Evolutionary conservation across 2,888 invertebrate species (phyloP).

Genomic region (Ctena decussata): DNA sequence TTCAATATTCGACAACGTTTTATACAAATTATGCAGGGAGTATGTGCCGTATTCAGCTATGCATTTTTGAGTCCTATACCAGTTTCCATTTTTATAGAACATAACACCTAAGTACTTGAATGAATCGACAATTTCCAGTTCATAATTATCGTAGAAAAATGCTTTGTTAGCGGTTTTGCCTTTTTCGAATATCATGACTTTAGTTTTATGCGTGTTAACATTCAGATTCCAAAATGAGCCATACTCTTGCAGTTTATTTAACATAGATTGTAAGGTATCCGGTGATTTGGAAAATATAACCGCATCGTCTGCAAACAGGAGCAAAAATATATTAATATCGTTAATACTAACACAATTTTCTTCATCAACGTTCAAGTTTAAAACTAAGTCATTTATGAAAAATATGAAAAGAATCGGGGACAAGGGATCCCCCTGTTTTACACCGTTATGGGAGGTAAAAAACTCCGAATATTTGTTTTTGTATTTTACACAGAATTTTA

Average conservation of each 20-base stretch:
- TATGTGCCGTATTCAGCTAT: neutral
- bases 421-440: slow-evolving; percentile 16
- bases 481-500: neutral
- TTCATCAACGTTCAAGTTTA: neutral
- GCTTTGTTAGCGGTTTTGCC: neutral
- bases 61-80: neutral
- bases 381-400: slow-evolving; percentile 4
- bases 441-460: slow-evolving; percentile 4
- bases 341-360: neutral
- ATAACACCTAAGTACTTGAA: neutral
- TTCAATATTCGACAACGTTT: neutral
- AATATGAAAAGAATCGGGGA: slow-evolving; percentile 1
- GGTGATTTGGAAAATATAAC: neutral
- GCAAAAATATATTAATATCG: neutral
- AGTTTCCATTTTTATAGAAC: neutral
- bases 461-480: neutral
- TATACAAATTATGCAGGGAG: neutral
- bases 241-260: slow-evolving; percentile 12
- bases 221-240: neutral
- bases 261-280: neutral
- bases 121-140: slow-evolving; percentile 2
- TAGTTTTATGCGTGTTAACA: slow-evolving; percentile 8
- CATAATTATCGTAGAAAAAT: neutral
- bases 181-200: slow-evolving; percentile 3
- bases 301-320: slow-evolving; percentile 8